phyloP scores from a whole-genome alignment of 35 echinoderm and acorn worm species.

The Anneissia japonica region DNA sequence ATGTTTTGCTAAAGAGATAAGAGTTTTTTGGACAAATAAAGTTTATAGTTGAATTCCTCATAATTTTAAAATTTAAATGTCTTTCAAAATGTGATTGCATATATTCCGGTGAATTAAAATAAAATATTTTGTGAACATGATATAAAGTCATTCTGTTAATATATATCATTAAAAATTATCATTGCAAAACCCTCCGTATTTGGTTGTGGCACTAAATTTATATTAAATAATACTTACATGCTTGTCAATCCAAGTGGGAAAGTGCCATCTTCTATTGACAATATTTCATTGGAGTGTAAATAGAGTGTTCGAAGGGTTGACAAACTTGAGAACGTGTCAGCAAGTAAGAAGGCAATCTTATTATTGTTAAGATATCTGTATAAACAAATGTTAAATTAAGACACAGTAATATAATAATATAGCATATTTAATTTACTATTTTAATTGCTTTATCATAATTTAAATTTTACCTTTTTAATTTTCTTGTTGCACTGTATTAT shows the following conservation, averaged over 20 bases:
- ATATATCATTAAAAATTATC: not conserved
- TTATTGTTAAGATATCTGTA: slow-evolving; percentile 46
- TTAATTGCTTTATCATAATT: not conserved
- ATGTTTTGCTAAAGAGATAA: too few relatives aligned
- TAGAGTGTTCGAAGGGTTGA: slow-evolving; percentile 26
- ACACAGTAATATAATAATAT: not conserved
- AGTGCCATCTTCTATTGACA: slow-evolving; percentile 71
- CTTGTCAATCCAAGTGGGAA: slow-evolving; percentile 45
- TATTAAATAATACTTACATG: slow-evolving; percentile 53
- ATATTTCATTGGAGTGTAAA: slow-evolving; percentile 44
- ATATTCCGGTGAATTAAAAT: not conserved
- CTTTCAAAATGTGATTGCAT: not conserved
- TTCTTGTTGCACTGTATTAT: too few relatives aligned
- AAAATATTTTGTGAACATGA: not conserved
- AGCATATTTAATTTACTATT: not conserved
- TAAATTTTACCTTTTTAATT: too few relatives aligned
- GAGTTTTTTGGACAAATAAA: too few relatives aligned
- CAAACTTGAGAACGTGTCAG: slow-evolving; percentile 72
- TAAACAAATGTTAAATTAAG: not conserved
- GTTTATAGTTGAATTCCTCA: too few relatives aligned
- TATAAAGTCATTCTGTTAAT: not conserved
- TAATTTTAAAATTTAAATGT: not conserved
- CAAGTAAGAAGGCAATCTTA: slow-evolving; percentile 53
- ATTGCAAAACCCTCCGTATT: not conserved
- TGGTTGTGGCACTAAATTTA: not conserved